phyloP scores from a whole-genome alignment of 1,140 invertebrate species.

The Galendromus occidentalis region DNA sequence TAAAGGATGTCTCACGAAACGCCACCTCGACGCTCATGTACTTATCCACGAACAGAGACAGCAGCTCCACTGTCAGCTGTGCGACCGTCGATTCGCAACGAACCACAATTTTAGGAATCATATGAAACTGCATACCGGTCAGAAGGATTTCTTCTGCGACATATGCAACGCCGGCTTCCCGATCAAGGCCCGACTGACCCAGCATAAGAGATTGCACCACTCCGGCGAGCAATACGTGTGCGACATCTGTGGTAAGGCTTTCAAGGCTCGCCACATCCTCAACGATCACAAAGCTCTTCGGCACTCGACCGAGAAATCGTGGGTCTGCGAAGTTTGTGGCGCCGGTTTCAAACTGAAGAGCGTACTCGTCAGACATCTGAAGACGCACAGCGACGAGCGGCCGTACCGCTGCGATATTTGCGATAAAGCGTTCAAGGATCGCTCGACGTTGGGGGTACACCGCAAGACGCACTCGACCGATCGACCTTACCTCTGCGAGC shows the following conservation, averaged over 20 bases:
- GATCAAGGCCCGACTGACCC: not conserved
- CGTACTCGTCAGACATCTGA: slow-evolving; percentile 27
- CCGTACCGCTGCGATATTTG: slow-evolving; percentile 17
- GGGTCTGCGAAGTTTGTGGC: slow-evolving; percentile 24
- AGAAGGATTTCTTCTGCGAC: slow-evolving; percentile 8
- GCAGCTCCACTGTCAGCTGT: slow-evolving; percentile 6
- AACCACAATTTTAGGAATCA: slow-evolving; percentile 9
- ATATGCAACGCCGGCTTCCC: slow-evolving; percentile 4
- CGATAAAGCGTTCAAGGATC: slow-evolving; percentile 15
- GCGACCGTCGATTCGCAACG: not conserved
- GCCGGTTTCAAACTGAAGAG: slow-evolving; percentile 27
- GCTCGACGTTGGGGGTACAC: slow-evolving; percentile 4
- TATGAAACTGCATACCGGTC: slow-evolving; percentile 2
- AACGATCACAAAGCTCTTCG: slow-evolving; percentile 27
- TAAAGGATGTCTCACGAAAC: slow-evolving; percentile 20
- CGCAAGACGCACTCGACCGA: slow-evolving; percentile 16
- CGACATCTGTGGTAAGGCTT: slow-evolving; percentile 28
- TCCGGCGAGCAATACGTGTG: slow-evolving; percentile 23
- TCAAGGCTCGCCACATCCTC: slow-evolving; percentile 27
- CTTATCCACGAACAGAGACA: not conserved
- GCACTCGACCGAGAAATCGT: slow-evolving; percentile 25
- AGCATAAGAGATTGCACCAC: not conserved
- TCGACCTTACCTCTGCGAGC: slow-evolving; percentile 21
- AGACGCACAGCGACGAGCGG: slow-evolving; percentile 26
- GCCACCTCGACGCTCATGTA: not conserved